Evolutionary conservation across 2,888 invertebrate genomes (phyloP), one percentile per base, ranked within the genome.

Genomic region (Iselma pallidipennis): DNA sequence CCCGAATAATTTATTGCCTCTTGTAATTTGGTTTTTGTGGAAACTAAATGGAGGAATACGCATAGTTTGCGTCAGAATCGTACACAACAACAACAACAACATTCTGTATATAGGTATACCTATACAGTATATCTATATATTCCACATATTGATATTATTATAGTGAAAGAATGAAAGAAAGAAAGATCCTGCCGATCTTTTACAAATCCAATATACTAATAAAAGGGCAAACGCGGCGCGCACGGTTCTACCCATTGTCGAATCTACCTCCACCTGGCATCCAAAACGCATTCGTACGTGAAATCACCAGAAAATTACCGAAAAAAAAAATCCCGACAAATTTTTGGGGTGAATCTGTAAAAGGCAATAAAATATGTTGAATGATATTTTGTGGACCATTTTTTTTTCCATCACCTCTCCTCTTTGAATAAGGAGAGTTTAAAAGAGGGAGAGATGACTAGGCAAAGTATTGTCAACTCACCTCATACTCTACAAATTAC

Each of bases 301-400:
- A 80, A 80, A 80, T 80, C 74, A 75, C 74, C 77, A 76, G 79
- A 80, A 80, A 80, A 80, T 80, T 79, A 74, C 70, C 59, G 75
- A 70, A 73, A 73, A 71, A 74, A 73, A 75, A 75, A 74, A 61
- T 56, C 57, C 61, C 67, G 67, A 63, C 64, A 51, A 65, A 68
- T 66, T 71, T 75, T 69, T 71, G 73, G 76, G 76, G 72, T 71
- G 75, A 74, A 74, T 72, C 71, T 62, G 67, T 62, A 74, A 76
- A 73, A 75, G 69, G 76, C 70, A 74, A 77, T 78, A 76, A 78
- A 76, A 76, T 75, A 72, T 74, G 72, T 70, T 70, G 68, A 69
- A 67, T 68, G 67, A 68, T 59, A 67, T 60, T n/a, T n/a, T 57
- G 62, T 68, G 66, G 73, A 71, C 73, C 73, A 74, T 37, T 4